Conservation (phyloP, 2,113 vertebrate species). For the Nothoprocta perdicaria region DNA sequence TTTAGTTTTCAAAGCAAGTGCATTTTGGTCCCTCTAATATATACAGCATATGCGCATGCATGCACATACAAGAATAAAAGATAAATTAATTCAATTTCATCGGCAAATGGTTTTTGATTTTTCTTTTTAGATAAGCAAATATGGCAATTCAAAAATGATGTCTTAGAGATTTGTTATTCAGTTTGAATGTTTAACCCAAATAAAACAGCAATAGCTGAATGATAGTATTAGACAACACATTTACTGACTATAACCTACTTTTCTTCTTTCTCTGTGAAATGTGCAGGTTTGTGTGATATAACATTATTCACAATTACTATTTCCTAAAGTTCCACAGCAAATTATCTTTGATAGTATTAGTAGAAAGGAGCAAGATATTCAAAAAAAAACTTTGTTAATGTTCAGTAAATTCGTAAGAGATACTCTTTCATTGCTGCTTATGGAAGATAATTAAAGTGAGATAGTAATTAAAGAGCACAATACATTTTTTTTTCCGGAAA, state of each 20-base stretch:
- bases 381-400: background rate
- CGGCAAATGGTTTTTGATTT: background rate
- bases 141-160: accelerated
- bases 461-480: too few species aligned
- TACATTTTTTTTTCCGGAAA: background rate
- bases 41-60: background rate
- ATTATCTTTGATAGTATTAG: background rate
- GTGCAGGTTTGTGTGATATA: accelerated
- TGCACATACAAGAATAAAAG: background rate
- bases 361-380: background rate
- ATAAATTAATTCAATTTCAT: background rate
- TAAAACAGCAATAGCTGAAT: background rate
- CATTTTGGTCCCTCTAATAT: background rate
- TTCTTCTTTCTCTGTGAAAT: background rate
- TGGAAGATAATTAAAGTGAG: background rate
- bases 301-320: background rate
- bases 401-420: background rate
- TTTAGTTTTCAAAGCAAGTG: background rate
- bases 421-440: background rate
- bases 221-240: background rate
- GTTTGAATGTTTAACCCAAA: background rate
- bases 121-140: background rate
- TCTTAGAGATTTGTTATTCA: background rate
- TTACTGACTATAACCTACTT: background rate
- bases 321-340: background rate